These are phyloP conservation scores for Brachypteracias leptosomus DNA, from an alignment of 2,113 vertebrate species.

Conservation along the genomic window DNA sequence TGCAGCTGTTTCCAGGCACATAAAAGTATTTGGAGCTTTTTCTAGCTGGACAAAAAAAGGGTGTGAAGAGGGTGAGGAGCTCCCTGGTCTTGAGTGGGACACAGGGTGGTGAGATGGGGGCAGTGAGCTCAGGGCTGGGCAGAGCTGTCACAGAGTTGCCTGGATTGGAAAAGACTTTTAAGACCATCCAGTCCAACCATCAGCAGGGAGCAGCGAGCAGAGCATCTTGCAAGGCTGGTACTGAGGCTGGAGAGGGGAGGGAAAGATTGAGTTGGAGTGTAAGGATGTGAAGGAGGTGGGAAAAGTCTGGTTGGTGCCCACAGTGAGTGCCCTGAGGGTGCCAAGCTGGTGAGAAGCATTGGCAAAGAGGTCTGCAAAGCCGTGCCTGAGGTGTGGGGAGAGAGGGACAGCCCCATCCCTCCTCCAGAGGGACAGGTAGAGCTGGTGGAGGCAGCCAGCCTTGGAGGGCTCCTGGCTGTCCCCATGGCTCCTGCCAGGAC, in stretches of 20 bases:
- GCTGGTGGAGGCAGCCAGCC: background rate
- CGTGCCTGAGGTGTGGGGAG: fast-evolving
- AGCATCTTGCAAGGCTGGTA: background rate
- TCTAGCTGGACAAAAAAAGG: background rate
- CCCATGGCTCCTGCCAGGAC: background rate
- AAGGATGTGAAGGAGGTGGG: background rate
- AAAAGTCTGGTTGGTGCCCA: background rate
- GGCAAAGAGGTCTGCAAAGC: background rate
- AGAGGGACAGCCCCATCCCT: background rate
- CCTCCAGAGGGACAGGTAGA: background rate
- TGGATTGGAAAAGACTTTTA: too few relatives aligned
- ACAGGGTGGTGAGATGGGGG: fast-evolving
- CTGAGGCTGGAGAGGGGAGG: background rate
- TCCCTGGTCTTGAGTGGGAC: background rate
- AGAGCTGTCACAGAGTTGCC: background rate
- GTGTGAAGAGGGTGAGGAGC: background rate
- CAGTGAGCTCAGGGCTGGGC: background rate
- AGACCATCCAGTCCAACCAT: too few relatives aligned
- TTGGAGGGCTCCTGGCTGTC: too few relatives aligned
- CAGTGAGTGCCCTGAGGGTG: fast-evolving
- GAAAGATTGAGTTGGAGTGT: background rate
- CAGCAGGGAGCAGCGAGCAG: background rate
- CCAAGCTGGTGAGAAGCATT: background rate
- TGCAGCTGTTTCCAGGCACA: background rate
- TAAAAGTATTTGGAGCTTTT: background rate